Evolutionary conservation across 2,888 invertebrate species (phyloP), one percentile per base, ranked within the genome.

Genomic region (Sphaerophoria taeniata): DNA sequence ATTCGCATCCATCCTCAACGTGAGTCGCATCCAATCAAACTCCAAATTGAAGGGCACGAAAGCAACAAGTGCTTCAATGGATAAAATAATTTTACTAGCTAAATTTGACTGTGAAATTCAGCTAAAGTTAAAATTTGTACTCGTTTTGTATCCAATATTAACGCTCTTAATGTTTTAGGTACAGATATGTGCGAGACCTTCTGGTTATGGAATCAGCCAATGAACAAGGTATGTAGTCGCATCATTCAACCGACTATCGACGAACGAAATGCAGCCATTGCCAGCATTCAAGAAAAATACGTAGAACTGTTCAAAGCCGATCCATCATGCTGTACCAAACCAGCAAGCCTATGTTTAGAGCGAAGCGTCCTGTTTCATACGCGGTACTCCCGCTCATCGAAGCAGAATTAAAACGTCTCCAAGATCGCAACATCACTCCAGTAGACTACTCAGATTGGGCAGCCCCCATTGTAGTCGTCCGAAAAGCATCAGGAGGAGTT

Each of bases 41-140:
- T 87, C 6, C 79, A 78, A 56, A 70, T 77, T 60, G 12, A 6
- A 74, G 43, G 36, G 16, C 3, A 43, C 36, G 31, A n/a, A 51
- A 31, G 72, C 72, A 2, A 61, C 39, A 16, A 73, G 53, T 73
- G 61, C 72, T 47, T 73, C 61, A 36, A 47, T 51, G 61, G 51
- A 58, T 33, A 47, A 61, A 14, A 73, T 73, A 47, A 49, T 39
- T 31, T 33, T 60, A 36, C 9, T 73, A 43, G 72, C 61, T 60
- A 47, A 73, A 51, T 60, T 73, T 51, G 11, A 31, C n/a, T 73
- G 72, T 53, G 61, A 73, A 73, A 56, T 73, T 73, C 61, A 73
- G 51, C 72, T 73, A 9, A 49, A 73, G 60, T 72, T 14, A 33
- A 61, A 60, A 31, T 14, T n/a, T 51, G 36, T 6, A 36, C 58